A percentile compares a stretch with the other conserved stretches of the same genome.
These are phyloP conservation scores for Podargus strigoides DNA, from an alignment of 2,797 vertebrate species.

Conservation along the genomic window DNA sequence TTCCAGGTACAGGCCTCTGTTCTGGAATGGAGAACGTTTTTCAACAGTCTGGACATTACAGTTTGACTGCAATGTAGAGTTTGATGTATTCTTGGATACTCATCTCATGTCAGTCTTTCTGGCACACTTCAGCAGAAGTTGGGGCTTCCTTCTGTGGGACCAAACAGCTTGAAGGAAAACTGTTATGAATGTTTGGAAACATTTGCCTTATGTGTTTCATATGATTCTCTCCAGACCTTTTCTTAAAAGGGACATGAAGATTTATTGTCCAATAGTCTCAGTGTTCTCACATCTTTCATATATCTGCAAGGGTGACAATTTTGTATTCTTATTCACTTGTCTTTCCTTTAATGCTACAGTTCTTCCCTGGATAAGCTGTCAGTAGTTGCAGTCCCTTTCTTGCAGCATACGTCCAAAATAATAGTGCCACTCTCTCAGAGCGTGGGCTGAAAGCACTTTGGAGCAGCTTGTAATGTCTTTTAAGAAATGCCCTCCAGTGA, in stretches of 20 bases:
- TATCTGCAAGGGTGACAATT: not conserved
- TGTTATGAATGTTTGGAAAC: no score
- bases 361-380: not conserved
- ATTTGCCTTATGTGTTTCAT: not conserved
- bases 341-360: not conserved
- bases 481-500: constrained; percentile 12
- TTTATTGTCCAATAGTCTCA: not conserved
- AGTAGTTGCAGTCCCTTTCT: constrained; percentile 4
- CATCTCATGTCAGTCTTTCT: not conserved
- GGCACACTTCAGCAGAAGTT: not conserved
- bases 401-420: not conserved
- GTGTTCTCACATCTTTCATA: not conserved
- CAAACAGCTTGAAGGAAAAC: not conserved
- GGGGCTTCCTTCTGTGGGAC: not conserved
- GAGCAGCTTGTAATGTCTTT: not conserved
- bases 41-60: not conserved
- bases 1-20: not conserved
- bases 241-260: not conserved
- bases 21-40: not conserved
- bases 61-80: not conserved
- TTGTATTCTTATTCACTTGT: not conserved
- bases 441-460: not conserved
- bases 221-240: not conserved
- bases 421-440: not conserved
- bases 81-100: not conserved